Evolutionary conservation across 30 jellyfish, hydroid and myxozoan species (phyloP), one percentile per base, ranked within the genome.

Genomic region (Cassiopea andromeda): DNA sequence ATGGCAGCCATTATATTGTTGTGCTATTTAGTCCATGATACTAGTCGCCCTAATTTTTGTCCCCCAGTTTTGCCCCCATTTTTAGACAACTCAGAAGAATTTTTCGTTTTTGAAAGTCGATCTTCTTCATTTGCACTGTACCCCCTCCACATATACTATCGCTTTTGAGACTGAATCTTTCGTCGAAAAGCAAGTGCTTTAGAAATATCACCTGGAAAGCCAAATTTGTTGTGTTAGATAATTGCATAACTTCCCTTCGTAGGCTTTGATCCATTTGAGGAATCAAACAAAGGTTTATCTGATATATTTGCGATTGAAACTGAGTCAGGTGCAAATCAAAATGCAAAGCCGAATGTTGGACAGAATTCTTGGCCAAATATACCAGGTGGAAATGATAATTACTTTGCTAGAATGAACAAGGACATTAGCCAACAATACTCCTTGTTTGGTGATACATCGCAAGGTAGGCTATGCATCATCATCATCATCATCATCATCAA

Each of bases 251-350:
- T 47, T 48, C 44, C 66, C 38, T 72, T 44, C 69, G 46, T 79
- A 91, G 99, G 97, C 45, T 95, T 95, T 88, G 99, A 95, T 73
- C 99, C 99, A 46, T 95, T 91, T 71, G 93, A 74, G 14, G 99
- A 95, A 70, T 77, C 92, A 83, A 91, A 87, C 88, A 91, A 86
- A 58, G 99, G 98, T 13, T 79, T 95, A 19, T 96, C 94, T 19
- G 98, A 91, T 60, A 88, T 95, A 60, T 82, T 95, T 46, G 98
- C 98, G 1, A 48, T 93, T 17, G 97, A 93, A 76, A 82, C 78
- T 18, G 59, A 82, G 44, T 43, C 64, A 5, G 81, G 81, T 45
- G 43, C 57, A 44, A 60, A 59, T 44, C 48, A 59, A 15, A 84
- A 46, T 0, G 68, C 76, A 2, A 17, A 48, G 38, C 75, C 82